Conservation (phyloP, 2,113 vertebrate genomes). For the Muntiacus muntjak region DNA sequence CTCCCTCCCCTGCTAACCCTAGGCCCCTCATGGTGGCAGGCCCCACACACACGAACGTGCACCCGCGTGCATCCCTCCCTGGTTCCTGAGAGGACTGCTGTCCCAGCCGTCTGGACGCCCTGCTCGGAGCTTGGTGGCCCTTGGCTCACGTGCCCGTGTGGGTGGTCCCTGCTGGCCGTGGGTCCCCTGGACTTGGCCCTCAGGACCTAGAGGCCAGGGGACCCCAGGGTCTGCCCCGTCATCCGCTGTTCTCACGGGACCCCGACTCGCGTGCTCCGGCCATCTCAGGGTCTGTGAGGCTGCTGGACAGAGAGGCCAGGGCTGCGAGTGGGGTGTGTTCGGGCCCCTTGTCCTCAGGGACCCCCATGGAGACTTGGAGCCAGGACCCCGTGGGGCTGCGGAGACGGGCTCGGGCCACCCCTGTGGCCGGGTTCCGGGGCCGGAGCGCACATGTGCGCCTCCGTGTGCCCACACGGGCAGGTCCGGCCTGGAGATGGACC, state of each 20-base stretch:
- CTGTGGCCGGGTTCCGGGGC: not conserved
- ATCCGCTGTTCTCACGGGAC: accelerated
- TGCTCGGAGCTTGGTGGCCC: not conserved
- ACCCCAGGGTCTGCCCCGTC: accelerated
- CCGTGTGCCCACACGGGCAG: accelerated
- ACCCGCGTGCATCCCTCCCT: accelerated
- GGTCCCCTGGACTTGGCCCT: not conserved
- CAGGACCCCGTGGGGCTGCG: accelerated
- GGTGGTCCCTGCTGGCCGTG: not conserved
- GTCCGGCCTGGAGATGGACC: not conserved
- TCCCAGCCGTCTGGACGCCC: not conserved
- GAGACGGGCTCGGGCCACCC: accelerated
- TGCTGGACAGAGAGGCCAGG: not conserved
- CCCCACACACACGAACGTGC: accelerated
- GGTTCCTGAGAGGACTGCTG: not conserved
- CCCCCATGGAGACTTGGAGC: not conserved
- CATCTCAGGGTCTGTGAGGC: not conserved
- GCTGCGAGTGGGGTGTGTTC: accelerated
- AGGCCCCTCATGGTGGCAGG: accelerated
- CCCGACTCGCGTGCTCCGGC: accelerated
- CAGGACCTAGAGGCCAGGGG: not conserved
- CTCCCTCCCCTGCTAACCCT: not conserved
- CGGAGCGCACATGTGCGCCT: accelerated
- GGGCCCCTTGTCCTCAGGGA: not conserved
- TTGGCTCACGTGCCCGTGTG: accelerated